Conservation (phyloP, 2,888 invertebrate species). For the Eilema griseolum region DNA sequence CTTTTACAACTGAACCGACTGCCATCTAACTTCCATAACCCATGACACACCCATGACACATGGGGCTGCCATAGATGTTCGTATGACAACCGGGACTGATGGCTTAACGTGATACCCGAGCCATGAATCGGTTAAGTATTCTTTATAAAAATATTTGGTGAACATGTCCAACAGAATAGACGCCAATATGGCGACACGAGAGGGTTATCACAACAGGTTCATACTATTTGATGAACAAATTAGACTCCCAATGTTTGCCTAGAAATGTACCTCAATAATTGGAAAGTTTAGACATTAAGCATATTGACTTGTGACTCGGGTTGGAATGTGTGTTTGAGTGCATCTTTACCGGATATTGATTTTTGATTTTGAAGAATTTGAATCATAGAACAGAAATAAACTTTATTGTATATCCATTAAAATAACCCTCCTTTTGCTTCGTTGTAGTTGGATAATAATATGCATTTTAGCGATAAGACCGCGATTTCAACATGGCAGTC, state of each 20-base stretch:
- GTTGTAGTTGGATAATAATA: no score
- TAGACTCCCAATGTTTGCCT: not conserved
- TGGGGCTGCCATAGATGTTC: no score
- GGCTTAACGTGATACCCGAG: no score
- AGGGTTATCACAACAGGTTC: not conserved
- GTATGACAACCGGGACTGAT: no score
- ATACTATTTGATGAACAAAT: not conserved
- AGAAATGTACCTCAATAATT: not conserved
- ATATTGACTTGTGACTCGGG: not conserved
- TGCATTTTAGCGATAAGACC: no score
- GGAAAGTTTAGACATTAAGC: constrained; percentile 3
- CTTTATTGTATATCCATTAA: not conserved
- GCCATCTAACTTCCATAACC: no score
- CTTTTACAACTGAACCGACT: no score
- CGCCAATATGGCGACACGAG: not conserved
- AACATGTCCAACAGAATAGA: no score
- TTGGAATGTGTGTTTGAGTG: not conserved
- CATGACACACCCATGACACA: no score
- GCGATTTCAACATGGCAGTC: not conserved
- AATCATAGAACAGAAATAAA: not conserved
- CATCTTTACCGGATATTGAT: not conserved
- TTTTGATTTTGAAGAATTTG: not conserved
- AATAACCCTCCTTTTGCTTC: no score
- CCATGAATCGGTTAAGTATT: no score
- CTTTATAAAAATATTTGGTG: no score